Evolutionary conservation across 2,797 vertebrate genomes (phyloP), one percentile per base, ranked within the genome.

Genomic region (Oceanodroma leucorhoa): DNA sequence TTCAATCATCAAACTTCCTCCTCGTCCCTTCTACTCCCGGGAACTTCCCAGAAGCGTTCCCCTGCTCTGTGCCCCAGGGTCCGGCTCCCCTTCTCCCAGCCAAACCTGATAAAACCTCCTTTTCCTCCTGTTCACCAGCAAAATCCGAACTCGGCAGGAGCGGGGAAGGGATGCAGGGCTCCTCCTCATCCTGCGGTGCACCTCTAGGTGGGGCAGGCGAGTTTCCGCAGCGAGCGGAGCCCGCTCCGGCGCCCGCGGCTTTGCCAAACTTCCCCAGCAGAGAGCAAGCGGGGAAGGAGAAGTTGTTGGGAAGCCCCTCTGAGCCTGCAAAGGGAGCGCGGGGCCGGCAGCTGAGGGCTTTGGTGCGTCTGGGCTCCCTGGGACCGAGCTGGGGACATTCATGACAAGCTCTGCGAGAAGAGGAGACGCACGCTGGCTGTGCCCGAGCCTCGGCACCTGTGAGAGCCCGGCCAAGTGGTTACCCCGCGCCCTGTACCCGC

Each of bases 181-280:
- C 84, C 60, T 83, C 88, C 66, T 84, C 78, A 62, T 95, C 64
- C 96, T 45, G 46, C 87, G 10, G 69, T 32, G 82, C 81, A 89
- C 98, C 98, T 97, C 98, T 98, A 98, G 98, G 79, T 97, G 98
- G 98, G 92, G 97, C 64, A 86, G 95, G 96, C 60, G 97, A 97
- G 97, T 97, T 95, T 94, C 54, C 21, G 18, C 87, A 65, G 71
- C 73, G 41, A 82, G 83, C 15, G 43, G 83, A 94, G 86, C 88
- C 69, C 80, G 53, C 70, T n/a, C 54, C 23, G 10, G 23, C 58
- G 54, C 79, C 72, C 79, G 58, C 43, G 29, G 83, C 93, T 94
- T 81, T 46, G 36, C 62, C 30, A 76, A 96, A 92, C 91, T 95
- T 90, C 26, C 90, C 71, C 70, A 9, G 89, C 20, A 41, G 61